Percentiles rank a stretch among this genome's conserved stretches.
Conservation (phyloP, 2,797 vertebrate species). For the Falco columbarius region DNA sequence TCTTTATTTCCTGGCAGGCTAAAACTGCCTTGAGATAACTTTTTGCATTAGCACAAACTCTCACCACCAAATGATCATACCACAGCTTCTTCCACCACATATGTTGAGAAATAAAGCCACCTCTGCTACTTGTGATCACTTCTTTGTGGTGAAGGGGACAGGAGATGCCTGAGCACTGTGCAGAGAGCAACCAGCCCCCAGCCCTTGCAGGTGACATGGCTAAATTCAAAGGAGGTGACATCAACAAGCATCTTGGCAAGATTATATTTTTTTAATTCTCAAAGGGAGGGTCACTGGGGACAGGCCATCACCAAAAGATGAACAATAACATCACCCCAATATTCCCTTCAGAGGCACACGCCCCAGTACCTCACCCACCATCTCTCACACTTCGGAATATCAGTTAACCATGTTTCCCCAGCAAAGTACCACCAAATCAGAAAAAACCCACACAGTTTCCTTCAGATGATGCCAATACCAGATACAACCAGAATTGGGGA, state of each 20-base stretch:
- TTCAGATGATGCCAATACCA: accelerated
- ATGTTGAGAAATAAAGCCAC: background rate
- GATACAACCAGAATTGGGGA: background rate
- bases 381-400: accelerated
- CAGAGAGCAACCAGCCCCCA: background rate
- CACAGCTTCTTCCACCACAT: accelerated
- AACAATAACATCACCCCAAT: accelerated
- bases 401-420: accelerated
- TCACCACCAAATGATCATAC: background rate
- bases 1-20: background rate
- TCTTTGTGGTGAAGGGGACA: background rate
- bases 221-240: background rate
- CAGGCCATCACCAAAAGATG: background rate
- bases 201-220: background rate
- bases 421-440: background rate
- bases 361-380: background rate
- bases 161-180: accelerated
- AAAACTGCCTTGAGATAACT: background rate
- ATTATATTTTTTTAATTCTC: background rate
- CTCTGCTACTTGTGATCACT: background rate
- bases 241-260: background rate
- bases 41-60: background rate
- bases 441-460: background rate
- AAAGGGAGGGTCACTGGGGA: background rate
- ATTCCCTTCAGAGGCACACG: background rate